Evolutionary conservation across 1,140 invertebrate genomes (phyloP).

Genomic region (Theocolax elegans): DNA sequence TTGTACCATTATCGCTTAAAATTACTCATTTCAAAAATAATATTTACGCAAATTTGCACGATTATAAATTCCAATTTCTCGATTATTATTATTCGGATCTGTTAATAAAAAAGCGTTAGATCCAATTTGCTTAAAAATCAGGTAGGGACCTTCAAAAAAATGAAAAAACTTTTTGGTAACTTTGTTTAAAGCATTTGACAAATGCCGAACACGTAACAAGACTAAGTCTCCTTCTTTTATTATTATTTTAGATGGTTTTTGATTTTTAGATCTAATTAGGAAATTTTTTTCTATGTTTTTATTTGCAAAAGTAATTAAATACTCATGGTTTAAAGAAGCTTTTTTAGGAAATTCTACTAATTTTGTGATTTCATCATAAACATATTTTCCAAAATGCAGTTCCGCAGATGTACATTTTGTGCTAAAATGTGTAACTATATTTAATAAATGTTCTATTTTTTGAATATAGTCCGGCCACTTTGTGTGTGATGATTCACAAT

Average conservation of each 20-base stretch:
- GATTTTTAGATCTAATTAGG: slow-evolving; percentile 7
- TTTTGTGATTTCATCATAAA: slow-evolving; percentile 5
- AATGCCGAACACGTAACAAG: slow-evolving; percentile 24
- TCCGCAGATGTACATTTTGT: slow-evolving; percentile 51
- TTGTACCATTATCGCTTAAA: no score
- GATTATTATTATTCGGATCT: no score
- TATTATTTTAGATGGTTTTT: background rate
- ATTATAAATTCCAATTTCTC: no score
- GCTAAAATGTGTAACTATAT: slow-evolving; percentile 28
- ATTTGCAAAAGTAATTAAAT: slow-evolving; percentile 24
- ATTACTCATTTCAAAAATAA: no score
- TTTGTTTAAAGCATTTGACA: background rate
- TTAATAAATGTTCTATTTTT: slow-evolving; percentile 41
- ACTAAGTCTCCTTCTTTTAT: slow-evolving; percentile 27
- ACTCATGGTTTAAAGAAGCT: background rate
- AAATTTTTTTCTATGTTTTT: slow-evolving; percentile 8
- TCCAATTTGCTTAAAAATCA: background rate
- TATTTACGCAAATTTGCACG: no score
- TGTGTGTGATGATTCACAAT: slow-evolving; percentile 10
- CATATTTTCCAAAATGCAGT: slow-evolving; percentile 36
- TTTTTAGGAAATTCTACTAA: background rate
- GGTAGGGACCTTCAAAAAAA: background rate
- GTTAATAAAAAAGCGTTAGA: no score
- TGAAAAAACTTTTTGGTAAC: no score
- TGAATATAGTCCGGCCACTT: slow-evolving; percentile 28